Evolutionary conservation across 2,888 invertebrate genomes (phyloP).

Genomic region (Amblyjoppa fuscipennis): DNA sequence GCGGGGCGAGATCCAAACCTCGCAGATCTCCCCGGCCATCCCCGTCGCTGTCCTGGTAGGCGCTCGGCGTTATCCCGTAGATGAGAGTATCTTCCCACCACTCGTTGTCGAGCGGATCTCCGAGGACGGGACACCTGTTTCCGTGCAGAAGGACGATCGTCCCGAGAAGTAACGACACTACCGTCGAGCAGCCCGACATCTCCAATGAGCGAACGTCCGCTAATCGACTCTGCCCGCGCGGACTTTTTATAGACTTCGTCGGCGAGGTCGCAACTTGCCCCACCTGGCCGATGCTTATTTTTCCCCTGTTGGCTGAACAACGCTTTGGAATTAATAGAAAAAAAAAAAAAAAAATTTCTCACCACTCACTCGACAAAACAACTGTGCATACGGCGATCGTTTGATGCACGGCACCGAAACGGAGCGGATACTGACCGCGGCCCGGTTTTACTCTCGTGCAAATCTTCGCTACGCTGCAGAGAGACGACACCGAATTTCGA

Average conservation of each 20-base stretch:
- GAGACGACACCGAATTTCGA: constrained; percentile 11
- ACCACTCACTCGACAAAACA: background rate
- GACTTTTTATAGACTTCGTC: constrained; percentile 58
- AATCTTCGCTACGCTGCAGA: background rate
- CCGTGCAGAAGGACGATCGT: constrained; percentile 24
- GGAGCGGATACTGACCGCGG: constrained; percentile 1
- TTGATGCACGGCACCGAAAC: background rate
- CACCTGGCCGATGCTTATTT: background rate
- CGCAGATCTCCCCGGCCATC: constrained; percentile 79
- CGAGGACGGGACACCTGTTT: constrained; percentile 22
- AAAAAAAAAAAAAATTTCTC: background rate
- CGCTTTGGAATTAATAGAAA: background rate
- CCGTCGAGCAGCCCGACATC: constrained; percentile 21
- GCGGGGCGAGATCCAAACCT: constrained; percentile 70
- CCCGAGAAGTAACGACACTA: constrained; percentile 7
- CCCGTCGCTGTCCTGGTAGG: constrained; percentile 79
- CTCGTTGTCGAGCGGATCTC: constrained; percentile 62
- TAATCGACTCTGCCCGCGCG: constrained; percentile 7
- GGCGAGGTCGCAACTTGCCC: background rate
- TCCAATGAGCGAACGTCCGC: background rate
- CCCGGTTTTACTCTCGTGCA: constrained; percentile 10
- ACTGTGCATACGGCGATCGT: background rate
- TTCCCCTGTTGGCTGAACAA: background rate
- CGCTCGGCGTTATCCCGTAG: constrained; percentile 78
- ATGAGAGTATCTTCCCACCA: constrained; percentile 79